Base-by-base conservation (phyloP, 2,888 invertebrate genomes). In the Anorthoa munda region DNA sequence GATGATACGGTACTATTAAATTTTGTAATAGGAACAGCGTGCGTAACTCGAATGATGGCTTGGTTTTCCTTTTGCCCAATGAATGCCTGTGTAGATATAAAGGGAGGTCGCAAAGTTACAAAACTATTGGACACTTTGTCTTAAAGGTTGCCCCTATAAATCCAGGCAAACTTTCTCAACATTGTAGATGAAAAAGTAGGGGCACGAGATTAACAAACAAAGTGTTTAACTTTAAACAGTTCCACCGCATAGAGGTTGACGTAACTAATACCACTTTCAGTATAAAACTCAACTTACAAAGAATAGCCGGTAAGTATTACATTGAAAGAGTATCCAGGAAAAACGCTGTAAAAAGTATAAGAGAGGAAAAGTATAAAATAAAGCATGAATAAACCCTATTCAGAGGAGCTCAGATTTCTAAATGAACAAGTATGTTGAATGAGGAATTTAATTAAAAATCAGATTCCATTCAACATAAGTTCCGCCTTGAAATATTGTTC, bases 361-460 rank as follows among this genome's bases (percentile, higher is more conserved):
- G 48, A 21, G 31, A 48, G 53, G 50, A 71, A 75, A 85, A 77
- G 72, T 73, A 65, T 81, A 69, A 76, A 86, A 81, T 76, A 81
- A 84, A 78, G 66, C 59, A 70, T 59, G 69, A 72, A 74, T 69
- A 79, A 78, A 81, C 60, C 60, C 53, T 61, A 73, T 81, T 84
- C 75, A 81, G 59, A 66, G n/a, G 51, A 84, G 76, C 68, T 78
- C 65, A 75, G 82, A 78, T 79, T 74, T 81, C 65, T 73, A 84
- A 86, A 86, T 86, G 85, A 86, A 72, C 84, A 81, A 86, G 79
- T 72, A 78, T 84, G 81, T 84, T 86, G 75, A 84, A 86, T 74
- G 66, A 78, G 61, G 73, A 84, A 84, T 84, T 84, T 81, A 81
- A 85, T 85, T 86, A 86, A 86, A 84, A 84, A 84, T 86, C 86